Percentiles rank a stretch among this genome's conserved stretches.
phyloP scores from a whole-genome alignment of 2,113 vertebrate species.

The Hydrolagus affinis region DNA sequence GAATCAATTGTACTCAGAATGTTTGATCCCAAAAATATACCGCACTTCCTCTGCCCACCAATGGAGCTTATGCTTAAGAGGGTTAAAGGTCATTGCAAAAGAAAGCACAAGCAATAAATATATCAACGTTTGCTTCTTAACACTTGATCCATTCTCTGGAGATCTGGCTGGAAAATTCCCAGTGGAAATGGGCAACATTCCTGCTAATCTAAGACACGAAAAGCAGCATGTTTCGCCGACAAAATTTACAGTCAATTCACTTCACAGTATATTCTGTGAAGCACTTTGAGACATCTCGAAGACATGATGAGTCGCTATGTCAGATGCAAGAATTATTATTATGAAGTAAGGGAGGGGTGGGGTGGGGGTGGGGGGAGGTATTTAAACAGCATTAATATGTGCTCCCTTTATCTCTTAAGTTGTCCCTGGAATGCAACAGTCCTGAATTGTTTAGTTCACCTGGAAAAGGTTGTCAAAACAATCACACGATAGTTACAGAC shows the following conservation, averaged over 20 bases:
- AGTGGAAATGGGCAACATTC: background rate
- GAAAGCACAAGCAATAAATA: background rate
- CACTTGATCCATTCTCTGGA: background rate
- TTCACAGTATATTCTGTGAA: no score
- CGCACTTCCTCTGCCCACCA: background rate
- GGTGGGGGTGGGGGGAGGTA: no score
- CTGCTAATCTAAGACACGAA: background rate
- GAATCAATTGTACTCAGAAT: slow-evolving; percentile 3
- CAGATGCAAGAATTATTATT: no score
- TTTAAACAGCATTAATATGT: no score
- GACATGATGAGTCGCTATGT: no score
- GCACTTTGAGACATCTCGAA: no score
- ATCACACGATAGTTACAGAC: no score
- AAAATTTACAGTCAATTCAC: no score
- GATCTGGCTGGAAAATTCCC: background rate
- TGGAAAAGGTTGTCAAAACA: background rate
- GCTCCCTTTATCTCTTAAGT: no score
- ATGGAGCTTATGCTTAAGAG: background rate
- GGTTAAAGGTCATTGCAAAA: background rate
- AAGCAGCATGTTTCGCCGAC: no score
- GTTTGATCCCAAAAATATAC: background rate
- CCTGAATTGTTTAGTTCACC: background rate
- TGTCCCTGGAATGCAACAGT: no score
- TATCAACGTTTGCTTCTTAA: background rate
- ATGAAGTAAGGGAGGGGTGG: no score